phyloP scores from a whole-genome alignment of 2,797 vertebrate species.

The Peromyscus nudipes region DNA sequence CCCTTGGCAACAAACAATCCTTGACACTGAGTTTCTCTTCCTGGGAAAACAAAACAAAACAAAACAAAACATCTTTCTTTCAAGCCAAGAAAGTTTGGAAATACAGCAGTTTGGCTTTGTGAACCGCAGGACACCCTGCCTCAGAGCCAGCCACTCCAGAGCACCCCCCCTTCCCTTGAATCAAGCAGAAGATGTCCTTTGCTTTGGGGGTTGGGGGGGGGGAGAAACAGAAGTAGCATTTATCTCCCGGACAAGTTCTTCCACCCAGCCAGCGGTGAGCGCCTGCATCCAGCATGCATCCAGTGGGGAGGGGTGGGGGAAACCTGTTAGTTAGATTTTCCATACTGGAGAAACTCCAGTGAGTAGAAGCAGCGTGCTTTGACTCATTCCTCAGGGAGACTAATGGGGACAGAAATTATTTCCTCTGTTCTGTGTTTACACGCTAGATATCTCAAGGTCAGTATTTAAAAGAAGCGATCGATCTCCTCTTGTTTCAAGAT shows the following conservation, averaged over 20 bases:
- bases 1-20: not conserved
- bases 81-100: not conserved
- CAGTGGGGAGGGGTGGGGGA: not conserved
- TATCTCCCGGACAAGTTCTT: not conserved
- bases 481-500: slow-evolving; percentile 47
- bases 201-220: not conserved
- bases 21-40: not conserved
- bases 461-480: not conserved
- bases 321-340: slow-evolving; percentile 78
- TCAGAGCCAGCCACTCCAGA: not conserved
- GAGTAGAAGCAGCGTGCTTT: not conserved
- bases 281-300: fast-evolving
- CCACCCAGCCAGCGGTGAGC: fast-evolving
- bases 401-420: not conserved
- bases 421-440: slow-evolving; percentile 36
- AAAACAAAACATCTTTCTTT: not conserved
- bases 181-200: not conserved
- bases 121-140: fast-evolving
- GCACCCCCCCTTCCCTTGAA: not conserved
- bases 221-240: not conserved
- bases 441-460: slow-evolving; percentile 71
- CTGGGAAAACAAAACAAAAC: not conserved
- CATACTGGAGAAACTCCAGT: slow-evolving; percentile 23
- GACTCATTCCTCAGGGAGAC: not conserved
- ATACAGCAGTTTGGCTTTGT: not conserved